Base-by-base conservation (phyloP, 2,797 vertebrate species). In the Karalla daura region DNA sequence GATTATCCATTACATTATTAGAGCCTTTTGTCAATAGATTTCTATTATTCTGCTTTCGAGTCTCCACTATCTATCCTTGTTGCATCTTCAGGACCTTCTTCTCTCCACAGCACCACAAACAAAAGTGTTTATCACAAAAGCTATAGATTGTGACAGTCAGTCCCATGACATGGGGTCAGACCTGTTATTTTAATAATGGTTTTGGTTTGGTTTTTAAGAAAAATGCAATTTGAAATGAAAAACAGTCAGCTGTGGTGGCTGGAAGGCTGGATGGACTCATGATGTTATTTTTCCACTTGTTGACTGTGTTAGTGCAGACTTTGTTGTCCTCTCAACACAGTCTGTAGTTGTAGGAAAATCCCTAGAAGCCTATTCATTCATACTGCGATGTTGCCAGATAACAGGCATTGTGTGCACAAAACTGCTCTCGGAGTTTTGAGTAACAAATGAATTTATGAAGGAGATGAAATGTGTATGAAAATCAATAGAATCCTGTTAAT, bases 341-440 rank as follows among this genome's bases (percentile, higher is more conserved):
- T 43, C 45, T 76, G 64, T 61, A 65, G 53, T 73, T 39, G 64
- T 75, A 83, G 76, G 83, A 83, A 86, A 82, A 83, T 83, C 47
- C 68, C 52, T 56, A 65, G 62, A 63, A 72, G 69, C 47, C 74
- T 43, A 52, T 82, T 84, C 65, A 81, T 63, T 76, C 61, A 47
- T 58, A 27, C 60, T 53, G 64, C 46, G 64, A 65, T 61, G 70
- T 49, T 47, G 70, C 61, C 68, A 75, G 74, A 81, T 83, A 88
- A 80, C 77, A 63, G 71, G 23, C 54, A 54, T 58, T 74, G 74
- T 81, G 81, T 71, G 86, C 83, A 89, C 75, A 44, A 82, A 81
- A 76, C 72, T 51, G 35, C 74, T 49, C 36, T 7, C 13, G 33
- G 49, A 62, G 43, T 58, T 12, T 35, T 27, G 50, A 63, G 41